phyloP scores from a whole-genome alignment of 2,888 invertebrate genomes.

The Aporophyla nigra region DNA sequence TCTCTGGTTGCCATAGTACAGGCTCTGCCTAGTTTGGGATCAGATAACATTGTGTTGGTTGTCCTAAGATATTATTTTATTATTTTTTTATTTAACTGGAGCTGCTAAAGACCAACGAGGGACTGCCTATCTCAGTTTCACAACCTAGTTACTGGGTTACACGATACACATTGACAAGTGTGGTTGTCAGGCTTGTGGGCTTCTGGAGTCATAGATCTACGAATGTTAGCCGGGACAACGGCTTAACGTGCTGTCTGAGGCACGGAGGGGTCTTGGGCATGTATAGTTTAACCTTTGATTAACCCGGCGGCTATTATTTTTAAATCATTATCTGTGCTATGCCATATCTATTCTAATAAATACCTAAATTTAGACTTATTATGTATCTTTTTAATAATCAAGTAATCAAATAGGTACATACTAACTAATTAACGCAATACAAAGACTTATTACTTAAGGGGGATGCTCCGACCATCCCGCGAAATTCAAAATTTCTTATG shows the following conservation, averaged over 20 bases:
- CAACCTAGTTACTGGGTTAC: background rate
- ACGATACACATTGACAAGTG: too few relatives aligned
- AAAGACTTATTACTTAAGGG: constrained; percentile 5
- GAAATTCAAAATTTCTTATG: too few relatives aligned
- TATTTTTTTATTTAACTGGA: too few relatives aligned
- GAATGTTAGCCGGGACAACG: background rate
- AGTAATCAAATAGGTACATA: background rate
- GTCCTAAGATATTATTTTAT: too few relatives aligned
- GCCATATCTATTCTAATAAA: too few relatives aligned
- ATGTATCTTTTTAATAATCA: background rate
- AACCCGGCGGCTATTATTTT: background rate
- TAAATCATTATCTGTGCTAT: background rate
- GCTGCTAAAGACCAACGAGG: background rate
- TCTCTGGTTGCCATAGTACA: too few relatives aligned
- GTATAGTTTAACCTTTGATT: background rate
- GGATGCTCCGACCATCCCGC: too few relatives aligned
- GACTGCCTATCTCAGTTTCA: background rate
- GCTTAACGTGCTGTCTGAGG: background rate
- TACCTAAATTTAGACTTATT: background rate
- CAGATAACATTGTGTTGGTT: too few relatives aligned
- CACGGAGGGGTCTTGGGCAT: background rate
- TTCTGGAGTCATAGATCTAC: background rate
- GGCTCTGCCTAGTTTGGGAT: too few relatives aligned
- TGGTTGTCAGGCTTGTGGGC: background rate
- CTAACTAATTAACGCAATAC: background rate